Conservation (phyloP, 2,888 invertebrate species). For the Embidobia sp. region DNA sequence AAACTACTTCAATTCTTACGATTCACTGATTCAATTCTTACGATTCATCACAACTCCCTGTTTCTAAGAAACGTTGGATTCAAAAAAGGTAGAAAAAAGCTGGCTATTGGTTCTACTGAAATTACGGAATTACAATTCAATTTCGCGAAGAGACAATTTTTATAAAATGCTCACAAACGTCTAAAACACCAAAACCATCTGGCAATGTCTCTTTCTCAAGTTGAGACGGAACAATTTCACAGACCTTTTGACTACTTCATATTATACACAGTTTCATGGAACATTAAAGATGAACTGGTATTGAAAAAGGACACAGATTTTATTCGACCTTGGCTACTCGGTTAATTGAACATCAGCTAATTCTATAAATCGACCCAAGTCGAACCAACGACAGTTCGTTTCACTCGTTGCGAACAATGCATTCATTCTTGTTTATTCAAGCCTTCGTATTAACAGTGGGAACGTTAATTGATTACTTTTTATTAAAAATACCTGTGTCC, state of each 20-base stretch:
- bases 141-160: neutral
- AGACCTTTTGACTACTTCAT: conserved; percentile 11
- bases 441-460: conserved; percentile 25
- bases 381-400: too few species aligned
- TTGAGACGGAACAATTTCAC: conserved; percentile 11
- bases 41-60: too few species aligned
- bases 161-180: too few species aligned
- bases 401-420: too few species aligned
- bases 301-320: conserved; percentile 38
- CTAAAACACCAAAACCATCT: too few species aligned
- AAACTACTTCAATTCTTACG: conserved; percentile 34
- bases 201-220: neutral
- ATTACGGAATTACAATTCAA: too few species aligned
- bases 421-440: neutral
- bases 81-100: too few species aligned
- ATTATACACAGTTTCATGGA: conserved; percentile 40
- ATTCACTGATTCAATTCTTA: too few species aligned
- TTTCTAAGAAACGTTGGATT: too few species aligned
- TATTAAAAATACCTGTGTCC: conserved; percentile 64
- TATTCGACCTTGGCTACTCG: neutral
- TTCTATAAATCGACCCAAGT: conserved; percentile 33
- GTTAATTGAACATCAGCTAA: conserved; percentile 7
- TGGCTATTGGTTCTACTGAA: too few species aligned
- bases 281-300: conserved; percentile 27
- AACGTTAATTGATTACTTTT: conserved; percentile 14